These are phyloP conservation scores for Eucera pruinosa DNA, from an alignment of 2,888 invertebrate genomes.

Conservation along the genomic window DNA sequence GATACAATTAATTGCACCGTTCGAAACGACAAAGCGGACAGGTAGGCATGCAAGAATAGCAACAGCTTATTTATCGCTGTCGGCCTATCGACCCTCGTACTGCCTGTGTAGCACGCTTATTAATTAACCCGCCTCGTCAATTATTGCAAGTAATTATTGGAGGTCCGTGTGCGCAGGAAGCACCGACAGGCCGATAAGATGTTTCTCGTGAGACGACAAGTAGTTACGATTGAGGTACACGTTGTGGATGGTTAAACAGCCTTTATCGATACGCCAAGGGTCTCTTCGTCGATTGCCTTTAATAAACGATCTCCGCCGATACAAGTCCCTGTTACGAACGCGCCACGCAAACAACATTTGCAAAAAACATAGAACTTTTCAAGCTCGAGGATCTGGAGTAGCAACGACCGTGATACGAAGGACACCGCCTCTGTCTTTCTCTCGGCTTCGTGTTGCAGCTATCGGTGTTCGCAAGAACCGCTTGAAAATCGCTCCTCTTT, in stretches of 20 bases:
- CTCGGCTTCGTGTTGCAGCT: conserved; percentile 22
- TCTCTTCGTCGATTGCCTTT: conserved; percentile 1
- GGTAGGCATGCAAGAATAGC: conserved; percentile 5
- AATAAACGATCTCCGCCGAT: conserved; percentile 24
- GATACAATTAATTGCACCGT: neutral
- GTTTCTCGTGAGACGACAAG: conserved; percentile 54
- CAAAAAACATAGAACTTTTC: conserved; percentile 35
- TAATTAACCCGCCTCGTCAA: conserved; percentile 48
- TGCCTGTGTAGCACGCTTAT: conserved; percentile 42
- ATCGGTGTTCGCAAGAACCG: conserved; percentile 34
- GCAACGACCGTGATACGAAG: conserved; percentile 63
- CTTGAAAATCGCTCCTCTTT: conserved; percentile 56
- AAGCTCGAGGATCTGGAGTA: conserved; percentile 46
- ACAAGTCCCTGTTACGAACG: conserved; percentile 30
- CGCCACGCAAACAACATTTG: conserved; percentile 27
- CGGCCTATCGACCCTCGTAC: conserved; percentile 10
- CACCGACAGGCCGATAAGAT: conserved; percentile 43
- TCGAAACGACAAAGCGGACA: neutral
- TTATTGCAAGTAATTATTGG: conserved; percentile 54
- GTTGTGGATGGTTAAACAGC: conserved; percentile 25
- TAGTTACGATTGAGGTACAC: conserved; percentile 42
- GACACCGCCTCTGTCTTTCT: conserved; percentile 45
- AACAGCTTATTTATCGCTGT: conserved; percentile 31
- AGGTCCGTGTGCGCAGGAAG: conserved; percentile 31
- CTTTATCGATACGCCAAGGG: conserved; percentile 11